Evolutionary conservation across 1,140 invertebrate species (phyloP).

Genomic region (Drosophila pruinosa): DNA sequence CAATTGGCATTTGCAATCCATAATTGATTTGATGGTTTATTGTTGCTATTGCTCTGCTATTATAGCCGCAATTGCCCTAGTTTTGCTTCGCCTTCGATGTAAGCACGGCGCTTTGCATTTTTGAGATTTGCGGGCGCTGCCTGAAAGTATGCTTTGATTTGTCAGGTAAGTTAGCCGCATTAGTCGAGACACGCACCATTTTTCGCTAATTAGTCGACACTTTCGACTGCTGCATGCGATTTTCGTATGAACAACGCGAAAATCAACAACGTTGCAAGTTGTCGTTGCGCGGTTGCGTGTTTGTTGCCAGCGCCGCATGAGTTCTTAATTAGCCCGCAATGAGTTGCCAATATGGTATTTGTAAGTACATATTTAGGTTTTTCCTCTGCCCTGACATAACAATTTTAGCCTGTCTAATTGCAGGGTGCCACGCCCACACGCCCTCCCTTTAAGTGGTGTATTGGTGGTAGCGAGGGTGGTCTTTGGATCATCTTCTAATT

Average conservation of each 20-base stretch:
- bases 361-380: slow-evolving; percentile 48
- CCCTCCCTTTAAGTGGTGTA: background rate
- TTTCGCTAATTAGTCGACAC: slow-evolving; percentile 35
- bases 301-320: slow-evolving; percentile 41
- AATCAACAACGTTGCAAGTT: slow-evolving; percentile 42
- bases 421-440: background rate
- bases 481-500: slow-evolving; percentile 53
- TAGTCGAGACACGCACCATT: slow-evolving; percentile 22
- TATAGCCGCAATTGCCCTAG: slow-evolving; percentile 48
- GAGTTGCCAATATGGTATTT: slow-evolving; percentile 61
- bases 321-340: slow-evolving; percentile 73
- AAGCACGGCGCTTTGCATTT: background rate
- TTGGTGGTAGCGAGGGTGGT: background rate
- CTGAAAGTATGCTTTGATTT: slow-evolving; percentile 22
- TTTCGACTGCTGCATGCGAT: slow-evolving; percentile 41
- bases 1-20: slow-evolving; percentile 68
- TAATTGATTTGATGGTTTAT: slow-evolving; percentile 48
- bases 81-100: slow-evolving; percentile 45
- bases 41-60: slow-evolving; percentile 33
- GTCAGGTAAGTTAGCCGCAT: background rate
- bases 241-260: slow-evolving; percentile 43
- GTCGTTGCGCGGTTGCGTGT: slow-evolving; percentile 12
- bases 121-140: background rate
- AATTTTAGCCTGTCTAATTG: slow-evolving; percentile 66
- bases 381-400: slow-evolving; percentile 44